These are phyloP conservation scores for Verasper variegatus DNA, from an alignment of 2,113 vertebrate species.

Conservation along the genomic window DNA sequence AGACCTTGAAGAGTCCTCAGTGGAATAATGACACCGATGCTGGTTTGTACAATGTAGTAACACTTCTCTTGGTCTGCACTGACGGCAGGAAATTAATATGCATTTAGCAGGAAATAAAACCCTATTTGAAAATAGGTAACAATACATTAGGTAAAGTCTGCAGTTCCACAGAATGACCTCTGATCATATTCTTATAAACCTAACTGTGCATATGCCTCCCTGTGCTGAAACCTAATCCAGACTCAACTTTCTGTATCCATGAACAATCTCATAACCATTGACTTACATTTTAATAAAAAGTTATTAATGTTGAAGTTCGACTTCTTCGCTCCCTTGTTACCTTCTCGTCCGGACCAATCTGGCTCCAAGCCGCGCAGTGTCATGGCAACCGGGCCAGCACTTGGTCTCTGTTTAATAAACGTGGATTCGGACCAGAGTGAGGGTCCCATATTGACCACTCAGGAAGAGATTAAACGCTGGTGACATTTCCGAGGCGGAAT, in stretches of 20 bases:
- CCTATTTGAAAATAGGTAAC: background rate
- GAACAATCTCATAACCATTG: slow-evolving; percentile 49
- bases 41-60: slow-evolving; percentile 3
- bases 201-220: background rate
- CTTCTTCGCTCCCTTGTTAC: slow-evolving; percentile 69
- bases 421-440: slow-evolving; percentile 66
- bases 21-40: slow-evolving; percentile 62
- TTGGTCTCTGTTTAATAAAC: slow-evolving; percentile 87
- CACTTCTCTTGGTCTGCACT: background rate
- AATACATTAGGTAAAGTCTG: background rate
- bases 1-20: slow-evolving; percentile 75
- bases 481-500: slow-evolving; percentile 99
- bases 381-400: slow-evolving; percentile 79
- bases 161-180: slow-evolving; percentile 17
- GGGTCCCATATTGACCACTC: slow-evolving; percentile 90
- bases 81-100: background rate
- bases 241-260: slow-evolving; percentile 40
- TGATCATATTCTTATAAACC: slow-evolving; percentile 9
- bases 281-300: slow-evolving; percentile 58
- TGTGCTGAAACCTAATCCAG: slow-evolving; percentile 45
- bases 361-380: slow-evolving; percentile 33
- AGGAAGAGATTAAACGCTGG: slow-evolving; percentile 91
- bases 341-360: slow-evolving; percentile 58
- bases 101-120: background rate
- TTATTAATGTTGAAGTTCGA: slow-evolving; percentile 73